Evolutionary conservation across 2,113 vertebrate genomes (phyloP), one percentile per base, ranked within the genome.

Genomic region (Ailuropoda melanoleuca): DNA sequence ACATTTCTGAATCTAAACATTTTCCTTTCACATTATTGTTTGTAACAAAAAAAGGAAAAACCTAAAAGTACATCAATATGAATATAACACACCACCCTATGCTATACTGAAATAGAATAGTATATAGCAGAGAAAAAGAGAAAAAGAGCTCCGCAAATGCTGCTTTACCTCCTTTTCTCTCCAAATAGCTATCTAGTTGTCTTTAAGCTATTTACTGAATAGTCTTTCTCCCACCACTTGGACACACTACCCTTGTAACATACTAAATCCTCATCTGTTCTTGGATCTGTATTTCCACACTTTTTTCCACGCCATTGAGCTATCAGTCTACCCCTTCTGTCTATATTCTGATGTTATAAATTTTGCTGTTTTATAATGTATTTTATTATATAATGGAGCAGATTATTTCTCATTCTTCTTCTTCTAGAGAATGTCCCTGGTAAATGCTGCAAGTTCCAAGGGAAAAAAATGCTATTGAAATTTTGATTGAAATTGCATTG

Each of bases 401-500:
- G 56, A 80, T 92, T 74, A 92, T 66, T 89, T 87, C 88, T 93
- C 93, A 95, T 98, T 93, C 81, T 84, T 95, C 68, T 95, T 93
- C 84, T 94, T 96, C 88, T 92, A 66, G 39, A 72, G 56, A 97
- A 96, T 60, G 26, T 48, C 92, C 68, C 90, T 39, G 21, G 88
- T 90, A 97, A 96, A 88, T 81, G 70, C 24, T 75, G 0, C 70
- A 96, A 95, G 94, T 95, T 96, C 75, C 78, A 64, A 94, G 84
- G 13, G 39, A 46, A 66, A 94, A 87, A 95, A 86, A 90, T 83
- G 80, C 68, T 70, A 96, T 18, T 93, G 78, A 97, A 75, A 96
- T 97, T 97, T 81, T 97, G 56, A 90, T 97, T 96, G 90, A 92
- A 97, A 74, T 78, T 37, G 56, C 88, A 95, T 88, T 92, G 97